Percentiles rank a stretch among this genome's conserved stretches.
phyloP scores from a whole-genome alignment of 2,888 invertebrate species.

The Andrena haemorrhoa region DNA sequence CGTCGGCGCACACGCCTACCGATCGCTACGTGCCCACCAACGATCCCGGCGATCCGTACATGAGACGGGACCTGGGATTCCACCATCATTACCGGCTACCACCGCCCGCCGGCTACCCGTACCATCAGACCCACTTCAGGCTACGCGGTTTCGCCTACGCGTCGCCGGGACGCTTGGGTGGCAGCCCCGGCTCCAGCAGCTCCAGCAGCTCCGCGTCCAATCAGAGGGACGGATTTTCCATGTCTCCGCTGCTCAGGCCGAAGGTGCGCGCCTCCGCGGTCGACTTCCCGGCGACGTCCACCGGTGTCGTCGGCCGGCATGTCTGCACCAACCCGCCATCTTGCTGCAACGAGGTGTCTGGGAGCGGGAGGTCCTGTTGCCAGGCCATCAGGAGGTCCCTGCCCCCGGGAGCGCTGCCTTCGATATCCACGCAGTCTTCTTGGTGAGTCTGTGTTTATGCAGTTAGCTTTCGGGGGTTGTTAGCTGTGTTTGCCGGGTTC shows the following conservation, averaged over 20 bases:
- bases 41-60: conserved; percentile 86
- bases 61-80: conserved; percentile 87
- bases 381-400: conserved; percentile 87
- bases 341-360: conserved; percentile 74
- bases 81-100: conserved; percentile 87
- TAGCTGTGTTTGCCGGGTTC: not conserved
- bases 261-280: conserved; percentile 83
- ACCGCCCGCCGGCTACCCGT: conserved; percentile 81
- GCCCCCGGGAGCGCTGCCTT: conserved; percentile 86
- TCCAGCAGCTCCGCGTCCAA: conserved; percentile 84
- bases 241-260: conserved; percentile 84
- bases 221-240: conserved; percentile 83
- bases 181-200: conserved; percentile 86
- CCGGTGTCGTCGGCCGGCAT: conserved; percentile 71
- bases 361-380: conserved; percentile 85
- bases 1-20: conserved; percentile 90
- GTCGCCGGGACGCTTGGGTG: conserved; percentile 81
- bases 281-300: conserved; percentile 73
- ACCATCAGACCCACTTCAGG: conserved; percentile 82
- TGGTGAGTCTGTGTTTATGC: conserved; percentile 77
- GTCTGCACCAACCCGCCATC: conserved; percentile 74
- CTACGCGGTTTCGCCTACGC: conserved; percentile 83
- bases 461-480: not conserved
- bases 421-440: conserved; percentile 81
- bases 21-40: conserved; percentile 89